These are phyloP conservation scores for Caenorhabditis doughertyi DNA, from an alignment of 2,888 invertebrate species.

Conservation along the genomic window DNA sequence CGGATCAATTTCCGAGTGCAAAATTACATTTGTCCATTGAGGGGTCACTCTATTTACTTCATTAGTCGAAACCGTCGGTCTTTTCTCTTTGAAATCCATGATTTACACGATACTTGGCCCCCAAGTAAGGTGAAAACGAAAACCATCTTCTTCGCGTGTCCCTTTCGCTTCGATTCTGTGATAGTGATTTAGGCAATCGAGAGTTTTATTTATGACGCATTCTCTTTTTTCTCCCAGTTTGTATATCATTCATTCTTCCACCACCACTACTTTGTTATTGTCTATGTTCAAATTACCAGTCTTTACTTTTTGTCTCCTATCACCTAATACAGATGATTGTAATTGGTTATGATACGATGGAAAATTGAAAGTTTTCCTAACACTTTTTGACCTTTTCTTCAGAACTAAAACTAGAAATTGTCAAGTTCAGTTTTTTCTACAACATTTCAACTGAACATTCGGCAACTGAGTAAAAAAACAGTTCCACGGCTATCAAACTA, in stretches of 20 bases:
- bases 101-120: constrained; percentile 47
- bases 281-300: constrained; percentile 28
- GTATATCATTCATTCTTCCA: constrained; percentile 59
- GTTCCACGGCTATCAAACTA: no score
- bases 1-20: constrained; percentile 44
- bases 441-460: no score
- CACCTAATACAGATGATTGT: constrained; percentile 20
- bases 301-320: constrained; percentile 18
- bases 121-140: constrained; percentile 44
- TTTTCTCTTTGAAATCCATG: constrained; percentile 54
- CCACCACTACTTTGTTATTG: constrained; percentile 35
- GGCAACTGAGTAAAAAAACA: no score
- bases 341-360: constrained; percentile 11
- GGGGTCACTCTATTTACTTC: constrained; percentile 48
- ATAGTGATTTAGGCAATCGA: constrained; percentile 62
- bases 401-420: no score
- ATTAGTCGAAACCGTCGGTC: constrained; percentile 38
- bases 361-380: background rate
- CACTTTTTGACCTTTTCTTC: no score
- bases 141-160: constrained; percentile 15
- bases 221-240: constrained; percentile 31
- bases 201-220: constrained; percentile 57
- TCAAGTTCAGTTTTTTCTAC: no score
- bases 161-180: constrained; percentile 35
- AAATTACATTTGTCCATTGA: constrained; percentile 27